Evolutionary conservation across 53 echinoderm and acorn worm species (phyloP).

Genomic region (Henricia sp.): DNA sequence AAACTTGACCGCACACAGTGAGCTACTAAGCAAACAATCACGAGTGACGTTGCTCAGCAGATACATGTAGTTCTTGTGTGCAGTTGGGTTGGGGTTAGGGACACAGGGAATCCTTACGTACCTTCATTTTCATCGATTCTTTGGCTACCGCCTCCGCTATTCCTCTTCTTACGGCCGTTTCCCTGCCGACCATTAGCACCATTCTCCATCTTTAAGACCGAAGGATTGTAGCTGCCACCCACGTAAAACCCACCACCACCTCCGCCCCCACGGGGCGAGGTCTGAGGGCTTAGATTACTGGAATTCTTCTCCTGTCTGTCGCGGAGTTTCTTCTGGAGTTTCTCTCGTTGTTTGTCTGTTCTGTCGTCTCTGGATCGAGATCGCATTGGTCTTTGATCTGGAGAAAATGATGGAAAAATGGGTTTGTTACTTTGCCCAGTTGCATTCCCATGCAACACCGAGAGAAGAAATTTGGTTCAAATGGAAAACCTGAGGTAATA

Average conservation of each 20-base stretch:
- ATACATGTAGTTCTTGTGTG: too few species aligned
- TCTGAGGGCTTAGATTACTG: conserved; percentile 84
- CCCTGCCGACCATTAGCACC: conserved; percentile 58
- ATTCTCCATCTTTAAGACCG: conserved; percentile 57
- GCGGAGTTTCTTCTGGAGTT: conserved; percentile 87
- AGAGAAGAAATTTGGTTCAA: too few species aligned
- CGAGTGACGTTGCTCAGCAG: too few species aligned
- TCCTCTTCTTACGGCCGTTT: conserved; percentile 45
- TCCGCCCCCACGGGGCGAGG: conserved; percentile 78
- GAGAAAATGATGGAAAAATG: conserved; percentile 46
- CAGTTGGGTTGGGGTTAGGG: too few species aligned
- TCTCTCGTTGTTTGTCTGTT: conserved; percentile 93
- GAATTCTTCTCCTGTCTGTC: conserved; percentile 76
- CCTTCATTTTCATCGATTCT: conserved; percentile 50
- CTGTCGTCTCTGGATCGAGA: conserved; percentile 86
- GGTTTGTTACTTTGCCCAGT: too few species aligned
- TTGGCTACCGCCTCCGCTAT: conserved; percentile 27
- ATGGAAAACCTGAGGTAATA: too few species aligned
- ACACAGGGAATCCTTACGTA: too few species aligned
- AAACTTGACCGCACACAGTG: too few species aligned
- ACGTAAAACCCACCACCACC: conserved; percentile 3
- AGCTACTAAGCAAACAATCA: too few species aligned
- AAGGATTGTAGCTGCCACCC: conserved; percentile 28
- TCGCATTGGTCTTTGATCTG: conserved; percentile 76
- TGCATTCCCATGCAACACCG: too few species aligned